Evolutionary conservation across 2,888 invertebrate genomes (phyloP).

Genomic region (Sarcophaga rosellei): DNA sequence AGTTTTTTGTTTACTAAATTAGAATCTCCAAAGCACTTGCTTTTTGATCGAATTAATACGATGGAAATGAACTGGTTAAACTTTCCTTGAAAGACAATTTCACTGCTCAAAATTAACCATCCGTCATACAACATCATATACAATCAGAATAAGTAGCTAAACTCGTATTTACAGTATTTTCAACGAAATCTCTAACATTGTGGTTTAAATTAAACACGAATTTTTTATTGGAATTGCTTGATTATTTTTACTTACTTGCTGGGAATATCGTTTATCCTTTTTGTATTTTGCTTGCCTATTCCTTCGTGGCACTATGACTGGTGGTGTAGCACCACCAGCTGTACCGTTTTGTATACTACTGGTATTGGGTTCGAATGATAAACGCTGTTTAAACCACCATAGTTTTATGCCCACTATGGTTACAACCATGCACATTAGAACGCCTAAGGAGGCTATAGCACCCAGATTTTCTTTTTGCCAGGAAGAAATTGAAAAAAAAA

Average conservation of each 20-base stretch:
- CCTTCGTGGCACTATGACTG: slow-evolving; percentile 58
- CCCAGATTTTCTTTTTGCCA: slow-evolving; percentile 46
- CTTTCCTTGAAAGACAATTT: too few species aligned
- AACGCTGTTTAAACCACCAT: slow-evolving; percentile 82
- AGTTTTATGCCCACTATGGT: slow-evolving; percentile 81
- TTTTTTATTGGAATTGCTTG: neutral
- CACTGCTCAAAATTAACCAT: too few species aligned
- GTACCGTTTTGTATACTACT: slow-evolving; percentile 66
- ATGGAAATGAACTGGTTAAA: too few species aligned
- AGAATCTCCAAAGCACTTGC: too few species aligned
- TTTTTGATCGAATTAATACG: too few species aligned
- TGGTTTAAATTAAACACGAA: too few species aligned
- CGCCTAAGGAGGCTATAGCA: slow-evolving; percentile 61
- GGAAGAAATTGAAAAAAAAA: slow-evolving; percentile 2
- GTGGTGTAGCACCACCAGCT: slow-evolving; percentile 62
- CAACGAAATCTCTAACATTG: too few species aligned
- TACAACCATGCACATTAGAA: slow-evolving; percentile 75
- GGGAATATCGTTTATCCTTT: slow-evolving; percentile 69
- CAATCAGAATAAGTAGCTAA: too few species aligned
- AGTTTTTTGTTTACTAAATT: too few species aligned
- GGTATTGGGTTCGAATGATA: slow-evolving; percentile 74
- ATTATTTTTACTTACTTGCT: slow-evolving; percentile 69
- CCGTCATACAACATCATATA: too few species aligned
- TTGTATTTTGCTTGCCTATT: slow-evolving; percentile 49
- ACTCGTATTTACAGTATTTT: too few species aligned